Percentiles rank a stretch among this genome's conserved stretches.
phyloP scores from a whole-genome alignment of 2,113 vertebrate genomes.

The Mungos mungo region DNA sequence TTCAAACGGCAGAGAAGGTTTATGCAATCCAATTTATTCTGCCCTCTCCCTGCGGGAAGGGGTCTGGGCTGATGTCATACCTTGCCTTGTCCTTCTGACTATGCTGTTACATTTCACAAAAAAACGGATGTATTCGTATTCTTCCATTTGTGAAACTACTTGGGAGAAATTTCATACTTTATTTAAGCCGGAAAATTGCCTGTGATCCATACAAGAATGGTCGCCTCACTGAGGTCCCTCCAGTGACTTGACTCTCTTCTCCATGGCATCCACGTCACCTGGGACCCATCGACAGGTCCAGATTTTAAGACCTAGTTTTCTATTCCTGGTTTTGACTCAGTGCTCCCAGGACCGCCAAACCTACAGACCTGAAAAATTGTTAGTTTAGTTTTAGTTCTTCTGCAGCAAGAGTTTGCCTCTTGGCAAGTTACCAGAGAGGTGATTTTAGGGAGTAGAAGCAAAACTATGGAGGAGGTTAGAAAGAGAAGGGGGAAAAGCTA shows the following conservation, averaged over 20 bases:
- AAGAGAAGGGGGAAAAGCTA: background rate
- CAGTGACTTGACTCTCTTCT: background rate
- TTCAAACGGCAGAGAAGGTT: background rate
- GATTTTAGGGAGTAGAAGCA: background rate
- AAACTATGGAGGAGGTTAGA: background rate
- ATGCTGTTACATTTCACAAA: background rate
- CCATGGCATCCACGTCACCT: background rate
- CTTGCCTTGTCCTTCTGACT: background rate
- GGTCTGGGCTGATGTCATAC: background rate
- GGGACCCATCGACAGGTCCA: background rate
- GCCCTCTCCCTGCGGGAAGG: background rate
- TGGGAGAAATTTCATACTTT: background rate
- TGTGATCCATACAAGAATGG: background rate
- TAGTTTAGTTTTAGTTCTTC: background rate
- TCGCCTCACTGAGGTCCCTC: background rate
- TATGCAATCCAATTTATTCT: constrained; percentile 16
- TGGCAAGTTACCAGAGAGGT: background rate
- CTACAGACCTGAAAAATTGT: background rate
- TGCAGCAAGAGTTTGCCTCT: background rate
- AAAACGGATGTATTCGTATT: background rate
- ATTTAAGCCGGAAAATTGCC: background rate
- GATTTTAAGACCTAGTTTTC: background rate
- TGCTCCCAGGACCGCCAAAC: background rate
- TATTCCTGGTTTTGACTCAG: background rate
- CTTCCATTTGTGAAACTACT: background rate